A percentile compares a stretch with the other conserved stretches of the same genome.
phyloP scores from a whole-genome alignment of 2,797 vertebrate genomes.

The Adelosebastes latens region DNA sequence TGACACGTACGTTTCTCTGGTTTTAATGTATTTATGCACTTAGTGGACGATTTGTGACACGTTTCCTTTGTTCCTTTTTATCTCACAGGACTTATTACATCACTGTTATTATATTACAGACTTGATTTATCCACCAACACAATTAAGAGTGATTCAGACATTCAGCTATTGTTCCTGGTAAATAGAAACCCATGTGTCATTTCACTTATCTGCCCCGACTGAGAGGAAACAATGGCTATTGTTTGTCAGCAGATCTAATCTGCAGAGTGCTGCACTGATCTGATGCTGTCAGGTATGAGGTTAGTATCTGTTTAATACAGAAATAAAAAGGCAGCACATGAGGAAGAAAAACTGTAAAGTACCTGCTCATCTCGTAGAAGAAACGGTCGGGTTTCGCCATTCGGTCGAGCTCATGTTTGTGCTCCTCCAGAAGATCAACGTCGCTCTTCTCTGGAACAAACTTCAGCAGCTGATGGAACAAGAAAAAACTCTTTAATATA shows the following conservation, averaged over 20 bases:
- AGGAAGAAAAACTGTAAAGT: neutral
- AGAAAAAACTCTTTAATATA: neutral
- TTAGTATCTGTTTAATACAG: neutral
- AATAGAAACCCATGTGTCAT: constrained; percentile 45
- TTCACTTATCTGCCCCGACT: constrained; percentile 38
- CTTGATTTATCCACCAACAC: constrained; percentile 22
- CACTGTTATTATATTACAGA: constrained; percentile 18
- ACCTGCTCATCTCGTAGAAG: constrained; percentile 99
- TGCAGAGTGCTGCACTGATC: neutral
- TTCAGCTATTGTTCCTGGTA: constrained; percentile 43
- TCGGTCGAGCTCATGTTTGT: constrained; percentile 96
- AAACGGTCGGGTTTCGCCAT: constrained; percentile 98
- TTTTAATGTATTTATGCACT: neutral
- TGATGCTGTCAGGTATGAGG: neutral
- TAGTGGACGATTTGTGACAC: neutral
- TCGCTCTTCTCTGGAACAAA: constrained; percentile 98
- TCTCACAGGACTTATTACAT: neutral
- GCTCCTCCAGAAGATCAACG: constrained; percentile 95
- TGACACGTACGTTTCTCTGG: neutral
- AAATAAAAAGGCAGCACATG: neutral
- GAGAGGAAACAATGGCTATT: constrained; percentile 53
- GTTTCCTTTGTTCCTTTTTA: constrained; percentile 6
- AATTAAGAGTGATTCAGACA: constrained; percentile 48
- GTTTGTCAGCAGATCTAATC: constrained; percentile 38
- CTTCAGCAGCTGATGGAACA: constrained; percentile 91